These are phyloP conservation scores for Hirudinaria manillensis DNA, from an alignment of 2,888 invertebrate genomes.

Conservation along the genomic window DNA sequence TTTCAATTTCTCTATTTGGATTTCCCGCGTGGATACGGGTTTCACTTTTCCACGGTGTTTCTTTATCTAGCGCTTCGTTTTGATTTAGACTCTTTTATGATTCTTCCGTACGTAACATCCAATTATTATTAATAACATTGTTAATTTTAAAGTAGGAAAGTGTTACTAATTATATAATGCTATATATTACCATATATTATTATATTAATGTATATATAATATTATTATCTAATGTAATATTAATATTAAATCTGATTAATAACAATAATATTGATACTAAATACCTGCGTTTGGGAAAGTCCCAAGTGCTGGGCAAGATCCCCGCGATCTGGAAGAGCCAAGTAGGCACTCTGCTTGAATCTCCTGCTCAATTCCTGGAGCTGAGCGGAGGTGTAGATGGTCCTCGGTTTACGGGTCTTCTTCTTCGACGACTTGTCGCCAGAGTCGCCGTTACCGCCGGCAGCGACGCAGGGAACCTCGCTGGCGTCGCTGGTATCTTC, in stretches of 20 bases:
- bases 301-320: constrained; percentile 24
- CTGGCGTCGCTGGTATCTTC: constrained; percentile 5
- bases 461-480: not conserved
- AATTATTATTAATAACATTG: no score
- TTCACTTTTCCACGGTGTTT: no score
- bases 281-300: constrained; percentile 27
- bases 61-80: no score
- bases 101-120: no score
- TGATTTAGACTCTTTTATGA: no score
- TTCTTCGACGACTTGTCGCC: constrained; percentile 9
- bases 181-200: no score
- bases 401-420: constrained; percentile 24
- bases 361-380: constrained; percentile 26
- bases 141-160: no score
- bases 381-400: constrained; percentile 25
- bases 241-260: not conserved
- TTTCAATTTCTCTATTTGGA: no score
- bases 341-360: constrained; percentile 24
- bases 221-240: no score
- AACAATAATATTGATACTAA: not conserved
- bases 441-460: not conserved
- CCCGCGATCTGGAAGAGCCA: constrained; percentile 25
- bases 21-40: no score
- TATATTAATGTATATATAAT: no score
- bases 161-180: no score